These are phyloP conservation scores for Atlantisia rogersi DNA, from an alignment of 2,113 vertebrate species.

Conservation along the genomic window DNA sequence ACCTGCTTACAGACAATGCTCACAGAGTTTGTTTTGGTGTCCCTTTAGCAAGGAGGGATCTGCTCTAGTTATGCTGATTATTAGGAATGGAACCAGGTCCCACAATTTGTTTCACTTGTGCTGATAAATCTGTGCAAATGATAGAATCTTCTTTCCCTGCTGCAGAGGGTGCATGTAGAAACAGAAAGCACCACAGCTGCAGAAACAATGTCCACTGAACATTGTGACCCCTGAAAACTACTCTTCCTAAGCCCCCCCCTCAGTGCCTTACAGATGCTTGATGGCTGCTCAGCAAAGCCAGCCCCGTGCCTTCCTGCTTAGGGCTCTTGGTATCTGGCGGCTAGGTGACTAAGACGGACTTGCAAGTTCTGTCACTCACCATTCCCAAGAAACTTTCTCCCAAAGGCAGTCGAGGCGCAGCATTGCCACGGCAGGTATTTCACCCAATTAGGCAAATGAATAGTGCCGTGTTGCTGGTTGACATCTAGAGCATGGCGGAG, in stretches of 20 bases:
- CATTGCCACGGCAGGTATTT: not conserved
- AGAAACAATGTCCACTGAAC: not conserved
- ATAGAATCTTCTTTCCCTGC: not conserved
- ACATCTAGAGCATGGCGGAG: not conserved
- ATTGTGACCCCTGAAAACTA: not conserved
- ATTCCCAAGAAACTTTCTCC: slow-evolving; percentile 42
- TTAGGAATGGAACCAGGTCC: not conserved
- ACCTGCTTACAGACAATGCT: not conserved
- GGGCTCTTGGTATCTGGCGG: not conserved
- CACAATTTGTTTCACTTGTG: not conserved
- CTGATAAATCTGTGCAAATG: not conserved
- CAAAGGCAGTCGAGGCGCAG: not conserved
- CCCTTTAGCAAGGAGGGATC: not conserved
- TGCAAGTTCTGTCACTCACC: not conserved
- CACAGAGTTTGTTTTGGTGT: not conserved
- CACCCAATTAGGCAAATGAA: slow-evolving; percentile 13
- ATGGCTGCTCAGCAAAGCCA: not conserved
- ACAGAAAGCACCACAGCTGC: not conserved
- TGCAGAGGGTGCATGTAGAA: not conserved
- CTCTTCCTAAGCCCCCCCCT: not conserved
- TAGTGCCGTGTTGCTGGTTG: not conserved
- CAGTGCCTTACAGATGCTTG: not conserved
- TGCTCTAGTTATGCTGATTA: not conserved
- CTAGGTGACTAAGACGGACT: not conserved
- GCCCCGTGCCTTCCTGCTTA: not conserved